Evolutionary conservation across 2,888 invertebrate species (phyloP).

Genomic region (Ophonus ardosiacus): DNA sequence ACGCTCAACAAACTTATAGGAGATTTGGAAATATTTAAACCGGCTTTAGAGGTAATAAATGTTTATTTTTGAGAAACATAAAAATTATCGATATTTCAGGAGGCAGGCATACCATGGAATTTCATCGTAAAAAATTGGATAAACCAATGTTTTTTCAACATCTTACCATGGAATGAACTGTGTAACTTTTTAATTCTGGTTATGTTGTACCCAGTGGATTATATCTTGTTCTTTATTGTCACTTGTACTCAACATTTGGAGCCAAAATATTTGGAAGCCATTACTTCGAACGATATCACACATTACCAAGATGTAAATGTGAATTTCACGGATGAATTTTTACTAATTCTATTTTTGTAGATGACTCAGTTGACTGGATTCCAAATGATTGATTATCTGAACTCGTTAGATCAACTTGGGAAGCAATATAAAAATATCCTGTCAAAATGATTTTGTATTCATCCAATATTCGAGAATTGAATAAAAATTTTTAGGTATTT

Average conservation of each 20-base stretch:
- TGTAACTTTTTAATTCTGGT: slow-evolving; percentile 67
- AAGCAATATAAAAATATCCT: slow-evolving; percentile 67
- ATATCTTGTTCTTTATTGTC: slow-evolving; percentile 66
- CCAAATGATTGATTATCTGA: slow-evolving; percentile 65
- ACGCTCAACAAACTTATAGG: slow-evolving; percentile 67
- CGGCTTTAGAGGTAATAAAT: slow-evolving; percentile 65
- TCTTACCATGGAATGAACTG: slow-evolving; percentile 67
- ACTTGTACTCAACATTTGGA: slow-evolving; percentile 50
- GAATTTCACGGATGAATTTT: neutral
- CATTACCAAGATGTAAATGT: slow-evolving; percentile 46
- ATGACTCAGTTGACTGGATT: slow-evolving; percentile 66
- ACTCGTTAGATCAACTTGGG: slow-evolving; percentile 66
- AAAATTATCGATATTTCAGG: neutral
- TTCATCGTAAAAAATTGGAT: slow-evolving; percentile 66
- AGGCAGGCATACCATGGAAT: slow-evolving; percentile 49
- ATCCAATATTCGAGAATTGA: slow-evolving; percentile 30
- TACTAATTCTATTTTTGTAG: slow-evolving; percentile 64
- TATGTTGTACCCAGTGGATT: slow-evolving; percentile 67
- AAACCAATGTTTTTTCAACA: slow-evolving; percentile 68
- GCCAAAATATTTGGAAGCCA: slow-evolving; percentile 26
- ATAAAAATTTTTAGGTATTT: neutral
- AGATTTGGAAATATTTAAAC: slow-evolving; percentile 65
- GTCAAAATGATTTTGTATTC: slow-evolving; percentile 42
- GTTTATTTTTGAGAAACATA: neutral
- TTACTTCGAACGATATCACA: slow-evolving; percentile 9